Evolutionary conservation across 2,888 invertebrate species (phyloP).

Genomic region (Stictocephala bisonia): DNA sequence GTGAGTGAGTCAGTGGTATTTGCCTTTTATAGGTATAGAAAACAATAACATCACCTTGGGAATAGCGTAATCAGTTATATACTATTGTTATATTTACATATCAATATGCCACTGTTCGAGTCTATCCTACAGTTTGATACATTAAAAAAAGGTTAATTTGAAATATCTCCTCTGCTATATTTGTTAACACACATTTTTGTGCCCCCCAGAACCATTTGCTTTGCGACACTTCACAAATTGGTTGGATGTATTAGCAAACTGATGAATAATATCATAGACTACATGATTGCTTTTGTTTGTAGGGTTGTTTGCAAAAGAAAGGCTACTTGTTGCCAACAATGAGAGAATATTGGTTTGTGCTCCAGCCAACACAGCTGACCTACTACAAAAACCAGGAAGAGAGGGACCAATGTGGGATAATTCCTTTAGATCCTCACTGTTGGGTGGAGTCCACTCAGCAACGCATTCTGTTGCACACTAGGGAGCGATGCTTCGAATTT

Average conservation of each 20-base stretch:
- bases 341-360: conserved; percentile 84
- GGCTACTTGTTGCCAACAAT: conserved; percentile 81
- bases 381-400: conserved; percentile 80
- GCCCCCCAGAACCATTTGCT: background rate
- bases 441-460: conserved; percentile 72
- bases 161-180: no score
- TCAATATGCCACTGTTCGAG: no score
- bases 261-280: no score
- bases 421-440: conserved; percentile 72
- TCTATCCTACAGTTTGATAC: no score
- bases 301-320: conserved; percentile 80
- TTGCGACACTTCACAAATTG: background rate
- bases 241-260: background rate
- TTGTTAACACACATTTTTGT: no score
- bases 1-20: no score
- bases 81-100: no score
- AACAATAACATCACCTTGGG: no score
- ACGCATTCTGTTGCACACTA: conserved; percentile 75
- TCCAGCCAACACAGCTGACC: conserved; percentile 77
- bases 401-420: conserved; percentile 76
- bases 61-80: no score
- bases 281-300: conserved; percentile 54
- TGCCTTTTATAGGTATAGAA: no score
- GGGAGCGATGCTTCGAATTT: conserved; percentile 78
- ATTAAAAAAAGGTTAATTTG: no score